A percentile compares a stretch with the other conserved stretches of the same genome.
Conservation (phyloP, 2,888 invertebrate species). For the Amphipyra berbera region DNA sequence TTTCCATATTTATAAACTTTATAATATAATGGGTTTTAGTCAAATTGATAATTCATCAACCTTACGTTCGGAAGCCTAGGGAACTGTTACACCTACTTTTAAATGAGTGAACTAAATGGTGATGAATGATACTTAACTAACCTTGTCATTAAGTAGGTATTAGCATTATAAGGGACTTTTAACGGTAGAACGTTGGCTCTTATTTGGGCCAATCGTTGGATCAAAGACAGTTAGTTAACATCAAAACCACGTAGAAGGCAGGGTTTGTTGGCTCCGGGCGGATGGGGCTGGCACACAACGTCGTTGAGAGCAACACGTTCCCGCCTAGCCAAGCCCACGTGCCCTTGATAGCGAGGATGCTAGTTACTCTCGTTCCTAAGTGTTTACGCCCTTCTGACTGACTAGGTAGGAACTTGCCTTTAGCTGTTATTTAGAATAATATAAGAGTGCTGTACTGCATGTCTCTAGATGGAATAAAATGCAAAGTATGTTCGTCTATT, state of each 20-base stretch:
- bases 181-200: background rate
- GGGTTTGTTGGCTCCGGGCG: background rate
- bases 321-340: constrained; percentile 3
- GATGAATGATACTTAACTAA: constrained; percentile 6
- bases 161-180: background rate
- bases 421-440: constrained; percentile 12
- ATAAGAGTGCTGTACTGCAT: constrained; percentile 2
- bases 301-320: constrained; percentile 15
- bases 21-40: constrained; percentile 14
- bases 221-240: no score
- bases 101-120: constrained; percentile 31
- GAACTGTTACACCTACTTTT: constrained; percentile 47
- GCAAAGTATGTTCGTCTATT: background rate
- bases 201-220: constrained; percentile 12
- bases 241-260: no score
- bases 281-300: background rate
- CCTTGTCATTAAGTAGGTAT: constrained; percentile 1
- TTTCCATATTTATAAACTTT: constrained; percentile 23
- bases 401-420: constrained; percentile 5
- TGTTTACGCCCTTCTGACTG: constrained; percentile 25
- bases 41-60: constrained; percentile 37
- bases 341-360: constrained; percentile 28
- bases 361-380: constrained; percentile 15
- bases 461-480: background rate
- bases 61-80: constrained; percentile 8